Conservation (phyloP, 2,797 vertebrate species). For the Crocodylus rhombifer region DNA sequence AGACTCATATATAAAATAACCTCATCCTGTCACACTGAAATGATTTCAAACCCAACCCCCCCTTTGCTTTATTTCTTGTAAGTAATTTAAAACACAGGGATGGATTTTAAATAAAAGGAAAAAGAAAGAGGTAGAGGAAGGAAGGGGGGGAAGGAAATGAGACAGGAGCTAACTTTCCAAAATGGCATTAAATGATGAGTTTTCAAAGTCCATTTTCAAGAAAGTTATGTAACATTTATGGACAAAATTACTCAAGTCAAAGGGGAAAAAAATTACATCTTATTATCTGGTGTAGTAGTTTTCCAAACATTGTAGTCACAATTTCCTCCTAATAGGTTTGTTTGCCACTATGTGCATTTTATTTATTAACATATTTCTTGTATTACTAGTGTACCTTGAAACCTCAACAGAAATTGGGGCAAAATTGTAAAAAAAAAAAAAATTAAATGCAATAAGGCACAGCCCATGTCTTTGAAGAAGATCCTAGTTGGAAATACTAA, state of each 20-base stretch:
- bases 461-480: no score
- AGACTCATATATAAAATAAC: constrained; percentile 71
- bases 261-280: constrained; percentile 55
- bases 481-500: background rate
- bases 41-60: constrained; percentile 54
- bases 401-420: background rate
- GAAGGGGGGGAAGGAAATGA: constrained; percentile 67
- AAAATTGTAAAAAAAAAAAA: background rate
- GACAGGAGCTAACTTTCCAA: constrained; percentile 55
- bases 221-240: constrained; percentile 26
- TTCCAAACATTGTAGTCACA: constrained; percentile 70
- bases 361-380: background rate
- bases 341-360: constrained; percentile 29
- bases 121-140: constrained; percentile 53
- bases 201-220: constrained; percentile 62
- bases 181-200: constrained; percentile 63
- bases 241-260: constrained; percentile 55
- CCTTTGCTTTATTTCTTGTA: constrained; percentile 55
- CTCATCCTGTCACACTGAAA: constrained; percentile 66
- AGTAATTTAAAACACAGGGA: constrained; percentile 78
- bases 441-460: no score
- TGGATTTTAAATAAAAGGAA: constrained; percentile 27
- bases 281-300: constrained; percentile 75
- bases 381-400: background rate
- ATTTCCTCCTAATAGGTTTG: constrained; percentile 63